These are phyloP conservation scores for Lucifuga dentata DNA, from an alignment of 2,113 vertebrate genomes.

Conservation along the genomic window DNA sequence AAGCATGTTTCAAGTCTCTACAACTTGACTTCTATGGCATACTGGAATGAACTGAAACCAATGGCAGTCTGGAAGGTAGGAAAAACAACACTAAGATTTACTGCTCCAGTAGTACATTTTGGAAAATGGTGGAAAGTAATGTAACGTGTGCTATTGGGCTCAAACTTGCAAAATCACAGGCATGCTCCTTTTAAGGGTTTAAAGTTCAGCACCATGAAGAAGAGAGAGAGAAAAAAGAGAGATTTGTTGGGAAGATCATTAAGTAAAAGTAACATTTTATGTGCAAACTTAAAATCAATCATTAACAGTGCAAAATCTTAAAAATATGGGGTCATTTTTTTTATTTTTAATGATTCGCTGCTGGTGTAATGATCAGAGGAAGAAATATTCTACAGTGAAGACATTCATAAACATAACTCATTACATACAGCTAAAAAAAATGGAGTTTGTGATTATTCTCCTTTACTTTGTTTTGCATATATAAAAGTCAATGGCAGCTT, in stretches of 20 bases:
- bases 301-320: constrained; percentile 26
- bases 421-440: background rate
- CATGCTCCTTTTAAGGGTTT: too few relatives aligned
- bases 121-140: too few relatives aligned
- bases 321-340: constrained; percentile 45
- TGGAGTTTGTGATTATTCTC: background rate
- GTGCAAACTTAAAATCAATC: constrained; percentile 42
- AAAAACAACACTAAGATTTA: too few relatives aligned
- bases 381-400: background rate
- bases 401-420: too few relatives aligned
- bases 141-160: too few relatives aligned
- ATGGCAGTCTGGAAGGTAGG: too few relatives aligned
- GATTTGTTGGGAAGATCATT: constrained; percentile 28
- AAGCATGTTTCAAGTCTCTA: too few relatives aligned
- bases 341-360: constrained; percentile 32
- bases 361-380: constrained; percentile 5
- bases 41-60: too few relatives aligned
- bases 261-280: constrained; percentile 50
- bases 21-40: too few relatives aligned
- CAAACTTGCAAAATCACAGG: too few relatives aligned
- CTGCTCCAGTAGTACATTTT: too few relatives aligned
- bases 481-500: background rate
- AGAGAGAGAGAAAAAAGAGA: background rate
- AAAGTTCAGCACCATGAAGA: too few relatives aligned
- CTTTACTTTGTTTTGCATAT: background rate